These are phyloP conservation scores for Papilio gigon DNA, from an alignment of 2,888 invertebrate species.

Conservation along the genomic window DNA sequence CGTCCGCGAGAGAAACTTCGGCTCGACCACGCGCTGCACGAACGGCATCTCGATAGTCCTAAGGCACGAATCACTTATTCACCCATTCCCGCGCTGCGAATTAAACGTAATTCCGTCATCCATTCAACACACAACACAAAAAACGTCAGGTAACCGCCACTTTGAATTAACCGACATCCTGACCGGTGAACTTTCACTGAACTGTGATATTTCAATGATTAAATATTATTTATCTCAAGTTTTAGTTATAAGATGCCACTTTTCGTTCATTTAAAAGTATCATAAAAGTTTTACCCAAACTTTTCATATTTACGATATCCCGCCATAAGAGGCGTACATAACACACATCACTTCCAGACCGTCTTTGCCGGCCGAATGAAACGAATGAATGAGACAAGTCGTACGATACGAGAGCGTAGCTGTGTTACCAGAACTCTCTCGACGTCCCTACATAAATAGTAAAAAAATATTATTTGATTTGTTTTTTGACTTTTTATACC, in stretches of 20 bases:
- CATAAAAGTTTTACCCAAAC: slow-evolving; percentile 72
- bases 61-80: slow-evolving; percentile 68
- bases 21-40: slow-evolving; percentile 91
- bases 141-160: slow-evolving; percentile 83
- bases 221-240: slow-evolving; percentile 53
- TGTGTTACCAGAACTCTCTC: slow-evolving; percentile 30
- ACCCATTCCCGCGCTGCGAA: slow-evolving; percentile 75
- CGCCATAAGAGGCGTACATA: slow-evolving; percentile 64
- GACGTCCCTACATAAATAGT: neutral
- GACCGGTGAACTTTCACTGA: slow-evolving; percentile 75
- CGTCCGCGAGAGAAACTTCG: slow-evolving; percentile 88
- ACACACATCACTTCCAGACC: slow-evolving; percentile 48
- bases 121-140: slow-evolving; percentile 81
- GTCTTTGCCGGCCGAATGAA: slow-evolving; percentile 70
- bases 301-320: slow-evolving; percentile 72
- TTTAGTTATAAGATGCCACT: slow-evolving; percentile 49
- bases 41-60: slow-evolving; percentile 89
- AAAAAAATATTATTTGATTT: neutral
- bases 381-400: slow-evolving; percentile 52
- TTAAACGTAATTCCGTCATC: slow-evolving; percentile 76
- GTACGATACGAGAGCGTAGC: slow-evolving; percentile 21
- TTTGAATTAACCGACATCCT: slow-evolving; percentile 82
- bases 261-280: slow-evolving; percentile 58
- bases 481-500: neutral
- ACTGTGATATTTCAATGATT: slow-evolving; percentile 51